Conservation (phyloP, 2,797 vertebrate genomes). For the Benthosema pterotum region DNA sequence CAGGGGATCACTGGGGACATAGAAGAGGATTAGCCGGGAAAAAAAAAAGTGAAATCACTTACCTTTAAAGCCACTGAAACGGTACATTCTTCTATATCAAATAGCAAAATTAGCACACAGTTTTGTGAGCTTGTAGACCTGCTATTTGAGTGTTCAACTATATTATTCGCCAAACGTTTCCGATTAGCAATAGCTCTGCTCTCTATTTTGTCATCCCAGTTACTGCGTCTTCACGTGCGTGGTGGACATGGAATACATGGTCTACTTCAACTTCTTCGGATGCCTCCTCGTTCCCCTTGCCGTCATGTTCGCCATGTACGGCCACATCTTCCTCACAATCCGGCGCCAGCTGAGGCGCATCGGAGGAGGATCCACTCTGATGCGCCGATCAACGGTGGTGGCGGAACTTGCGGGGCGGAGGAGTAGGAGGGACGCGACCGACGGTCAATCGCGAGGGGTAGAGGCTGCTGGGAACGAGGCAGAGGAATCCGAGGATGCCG, state of each 20-base stretch:
- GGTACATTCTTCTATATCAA: background rate
- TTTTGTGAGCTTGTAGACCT: background rate
- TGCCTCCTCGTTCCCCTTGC: conserved; percentile 84
- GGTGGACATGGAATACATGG: conserved; percentile 89
- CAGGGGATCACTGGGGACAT: too few relatives aligned
- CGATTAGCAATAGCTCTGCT: background rate
- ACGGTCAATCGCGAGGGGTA: too few relatives aligned
- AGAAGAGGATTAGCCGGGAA: too few relatives aligned
- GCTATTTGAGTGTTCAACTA: too few relatives aligned
- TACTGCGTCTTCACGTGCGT: conserved; percentile 87
- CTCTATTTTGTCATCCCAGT: conserved; percentile 16
- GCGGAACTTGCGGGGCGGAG: background rate
- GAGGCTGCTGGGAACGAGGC: background rate
- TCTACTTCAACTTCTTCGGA: conserved; percentile 90
- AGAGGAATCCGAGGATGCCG: background rate
- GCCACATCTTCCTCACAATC: conserved; percentile 87
- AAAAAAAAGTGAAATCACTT: too few relatives aligned
- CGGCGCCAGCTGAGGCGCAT: conserved; percentile 84
- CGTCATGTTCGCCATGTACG: conserved; percentile 86
- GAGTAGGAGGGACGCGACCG: too few relatives aligned
- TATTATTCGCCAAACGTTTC: too few relatives aligned
- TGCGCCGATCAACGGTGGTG: too few relatives aligned
- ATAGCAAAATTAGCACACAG: too few relatives aligned
- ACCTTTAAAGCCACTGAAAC: too few relatives aligned
- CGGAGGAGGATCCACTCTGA: too few relatives aligned